Conservation (phyloP, 2,888 invertebrate genomes). For the Oligia latruncula region DNA sequence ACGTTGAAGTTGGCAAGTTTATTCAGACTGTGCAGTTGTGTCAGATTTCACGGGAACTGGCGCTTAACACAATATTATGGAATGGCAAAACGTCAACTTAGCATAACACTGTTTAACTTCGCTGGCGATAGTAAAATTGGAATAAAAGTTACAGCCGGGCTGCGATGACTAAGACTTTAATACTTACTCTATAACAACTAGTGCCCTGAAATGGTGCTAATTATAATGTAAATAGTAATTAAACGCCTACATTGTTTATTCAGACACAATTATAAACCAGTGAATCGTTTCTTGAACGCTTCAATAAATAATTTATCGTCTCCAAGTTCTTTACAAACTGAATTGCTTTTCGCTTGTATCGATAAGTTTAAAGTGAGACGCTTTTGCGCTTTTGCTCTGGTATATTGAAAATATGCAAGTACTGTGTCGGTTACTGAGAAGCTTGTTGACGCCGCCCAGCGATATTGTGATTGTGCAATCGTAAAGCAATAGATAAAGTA, state of each 20-base stretch:
- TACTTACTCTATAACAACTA: constrained; percentile 20
- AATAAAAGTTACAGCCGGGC: constrained; percentile 63
- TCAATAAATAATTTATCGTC: constrained; percentile 57
- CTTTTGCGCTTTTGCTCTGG: constrained; percentile 44
- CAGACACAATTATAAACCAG: constrained; percentile 34
- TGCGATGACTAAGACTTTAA: constrained; percentile 39
- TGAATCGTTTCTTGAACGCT: constrained; percentile 30
- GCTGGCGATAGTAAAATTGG: constrained; percentile 73
- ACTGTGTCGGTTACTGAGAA: constrained; percentile 17
- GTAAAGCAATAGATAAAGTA: constrained; percentile 55
- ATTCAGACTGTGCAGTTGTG: constrained; percentile 82
- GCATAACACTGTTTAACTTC: constrained; percentile 83
- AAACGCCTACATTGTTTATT: constrained; percentile 10
- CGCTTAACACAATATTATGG: constrained; percentile 86
- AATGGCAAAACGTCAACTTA: constrained; percentile 82
- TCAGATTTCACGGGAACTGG: constrained; percentile 81
- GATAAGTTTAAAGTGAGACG: constrained; percentile 56
- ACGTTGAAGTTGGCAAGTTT: constrained; percentile 79
- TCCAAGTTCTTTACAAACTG: constrained; percentile 57
- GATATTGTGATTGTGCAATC: constrained; percentile 63
- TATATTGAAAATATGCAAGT: constrained; percentile 43
- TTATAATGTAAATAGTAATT: constrained; percentile 11
- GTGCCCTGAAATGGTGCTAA: not conserved
- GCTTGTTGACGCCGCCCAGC: constrained; percentile 4
- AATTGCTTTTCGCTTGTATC: constrained; percentile 51